Percentiles rank a stretch among this genome's conserved stretches.
Conservation (phyloP, 2,113 vertebrate genomes). For the Ahaetulla prasina region DNA sequence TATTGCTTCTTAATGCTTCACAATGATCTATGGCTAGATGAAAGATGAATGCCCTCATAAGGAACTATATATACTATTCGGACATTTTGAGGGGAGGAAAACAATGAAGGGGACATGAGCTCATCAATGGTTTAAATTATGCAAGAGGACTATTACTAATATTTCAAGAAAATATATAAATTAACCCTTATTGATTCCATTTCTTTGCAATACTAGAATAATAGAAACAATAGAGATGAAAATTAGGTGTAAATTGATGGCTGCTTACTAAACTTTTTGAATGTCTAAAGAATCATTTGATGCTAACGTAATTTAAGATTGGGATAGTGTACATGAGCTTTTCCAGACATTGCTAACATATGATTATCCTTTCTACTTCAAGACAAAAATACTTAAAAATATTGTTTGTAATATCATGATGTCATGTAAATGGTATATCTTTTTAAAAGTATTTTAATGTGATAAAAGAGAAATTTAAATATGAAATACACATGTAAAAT, state of each 20-base stretch:
- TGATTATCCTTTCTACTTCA: background rate
- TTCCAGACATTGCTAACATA: background rate
- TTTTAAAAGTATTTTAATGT: background rate
- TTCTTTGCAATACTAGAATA: background rate
- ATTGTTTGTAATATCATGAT: background rate
- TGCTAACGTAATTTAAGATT: background rate
- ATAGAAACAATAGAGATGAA: background rate
- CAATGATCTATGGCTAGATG: background rate
- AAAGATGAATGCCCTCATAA: background rate
- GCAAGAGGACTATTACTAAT: background rate
- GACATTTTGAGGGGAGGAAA: background rate
- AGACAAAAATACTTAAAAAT: background rate
- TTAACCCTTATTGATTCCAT: background rate
- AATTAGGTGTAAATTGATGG: background rate
- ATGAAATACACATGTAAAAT: background rate
- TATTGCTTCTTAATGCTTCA: slow-evolving; percentile 42
- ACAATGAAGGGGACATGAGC: background rate
- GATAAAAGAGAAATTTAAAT: background rate
- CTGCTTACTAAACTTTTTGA: background rate
- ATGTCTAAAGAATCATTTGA: background rate
- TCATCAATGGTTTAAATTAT: background rate
- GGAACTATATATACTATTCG: background rate
- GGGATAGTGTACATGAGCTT: background rate
- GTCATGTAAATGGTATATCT: background rate
- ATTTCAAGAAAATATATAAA: no score